A percentile compares a stretch with the other conserved stretches of the same genome.
Evolutionary conservation across 2,888 invertebrate genomes (phyloP).

Genomic region (Temnothorax rugatulus): DNA sequence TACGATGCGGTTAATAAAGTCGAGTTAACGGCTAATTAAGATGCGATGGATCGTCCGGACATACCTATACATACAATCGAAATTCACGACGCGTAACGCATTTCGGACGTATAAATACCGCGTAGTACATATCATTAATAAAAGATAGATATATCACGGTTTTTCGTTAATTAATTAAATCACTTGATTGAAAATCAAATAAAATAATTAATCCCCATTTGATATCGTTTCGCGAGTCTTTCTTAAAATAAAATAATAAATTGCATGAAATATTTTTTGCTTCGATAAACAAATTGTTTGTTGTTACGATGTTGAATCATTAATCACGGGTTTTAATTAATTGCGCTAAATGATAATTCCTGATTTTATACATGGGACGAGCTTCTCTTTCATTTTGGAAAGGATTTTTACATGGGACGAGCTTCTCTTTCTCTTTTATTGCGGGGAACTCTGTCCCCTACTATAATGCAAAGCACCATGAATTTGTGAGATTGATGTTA

Average conservation of each 20-base stretch:
- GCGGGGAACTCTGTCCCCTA: not conserved
- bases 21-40: not conserved
- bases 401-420: not conserved
- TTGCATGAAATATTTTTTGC: not conserved
- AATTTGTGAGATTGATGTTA: not conserved
- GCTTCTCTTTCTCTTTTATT: not conserved
- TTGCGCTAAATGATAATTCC: not conserved
- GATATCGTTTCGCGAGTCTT: not conserved
- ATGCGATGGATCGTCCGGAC: not conserved
- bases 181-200: not conserved
- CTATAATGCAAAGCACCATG: not conserved
- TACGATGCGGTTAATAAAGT: not conserved
- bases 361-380: not conserved
- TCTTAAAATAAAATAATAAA: not conserved
- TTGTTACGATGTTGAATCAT: not conserved
- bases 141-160: not conserved
- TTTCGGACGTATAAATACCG: not conserved
- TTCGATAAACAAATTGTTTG: not conserved
- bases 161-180: not conserved
- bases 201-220: not conserved
- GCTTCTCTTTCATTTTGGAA: not conserved
- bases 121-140: not conserved
- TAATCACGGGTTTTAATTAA: not conserved
- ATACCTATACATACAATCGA: not conserved
- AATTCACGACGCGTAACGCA: constrained; percentile 2